phyloP scores from a whole-genome alignment of 1,140 invertebrate species.

The Maniola jurtina region DNA sequence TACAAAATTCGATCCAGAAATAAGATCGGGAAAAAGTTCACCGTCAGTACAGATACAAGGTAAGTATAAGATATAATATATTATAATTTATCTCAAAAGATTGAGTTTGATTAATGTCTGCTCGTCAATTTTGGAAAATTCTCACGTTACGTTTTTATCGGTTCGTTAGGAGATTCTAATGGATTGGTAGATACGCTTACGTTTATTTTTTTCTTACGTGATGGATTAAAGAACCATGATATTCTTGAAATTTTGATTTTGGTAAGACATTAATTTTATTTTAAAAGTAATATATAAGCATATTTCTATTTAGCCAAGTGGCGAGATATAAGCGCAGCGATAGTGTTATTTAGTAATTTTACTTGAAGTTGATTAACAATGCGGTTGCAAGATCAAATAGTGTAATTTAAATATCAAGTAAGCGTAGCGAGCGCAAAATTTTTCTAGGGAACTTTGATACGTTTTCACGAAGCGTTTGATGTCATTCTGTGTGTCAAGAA shows the following conservation, averaged over 20 bases:
- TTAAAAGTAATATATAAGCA: background rate
- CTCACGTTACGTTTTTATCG: constrained; percentile 16
- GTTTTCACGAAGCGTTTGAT: too few relatives aligned
- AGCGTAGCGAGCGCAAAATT: too few relatives aligned
- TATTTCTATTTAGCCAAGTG: too few relatives aligned
- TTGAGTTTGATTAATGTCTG: constrained; percentile 20
- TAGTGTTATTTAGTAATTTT: too few relatives aligned
- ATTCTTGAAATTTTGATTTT: background rate
- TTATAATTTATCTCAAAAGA: constrained; percentile 22
- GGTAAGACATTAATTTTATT: background rate
- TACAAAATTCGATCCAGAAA: too few relatives aligned
- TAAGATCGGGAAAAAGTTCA: too few relatives aligned
- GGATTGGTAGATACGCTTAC: background rate
- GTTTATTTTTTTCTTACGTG: background rate
- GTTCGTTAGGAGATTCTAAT: constrained; percentile 8
- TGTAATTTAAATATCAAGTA: too few relatives aligned
- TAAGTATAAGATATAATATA: background rate
- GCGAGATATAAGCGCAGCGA: too few relatives aligned
- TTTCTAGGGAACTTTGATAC: too few relatives aligned
- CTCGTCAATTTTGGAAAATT: constrained; percentile 17
- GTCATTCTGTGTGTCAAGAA: too few relatives aligned
- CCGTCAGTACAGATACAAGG: background rate
- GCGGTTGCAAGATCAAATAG: too few relatives aligned
- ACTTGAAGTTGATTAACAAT: too few relatives aligned
- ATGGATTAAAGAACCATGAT: background rate